Conservation (phyloP, 2,888 invertebrate genomes). For the Epinotia ramella region DNA sequence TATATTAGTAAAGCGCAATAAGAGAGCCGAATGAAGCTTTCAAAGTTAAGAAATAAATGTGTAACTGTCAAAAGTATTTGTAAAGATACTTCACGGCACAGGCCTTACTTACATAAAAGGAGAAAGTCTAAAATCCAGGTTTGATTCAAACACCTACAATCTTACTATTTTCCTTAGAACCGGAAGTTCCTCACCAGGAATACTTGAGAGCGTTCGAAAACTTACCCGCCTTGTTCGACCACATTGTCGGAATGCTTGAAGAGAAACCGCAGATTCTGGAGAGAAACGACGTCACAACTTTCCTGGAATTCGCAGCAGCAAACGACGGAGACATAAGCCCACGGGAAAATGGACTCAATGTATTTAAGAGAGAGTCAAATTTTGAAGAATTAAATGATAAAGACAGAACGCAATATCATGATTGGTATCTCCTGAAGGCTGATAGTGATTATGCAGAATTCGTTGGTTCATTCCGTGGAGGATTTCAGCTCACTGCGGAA, state of each 20-base stretch:
- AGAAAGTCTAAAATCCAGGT: too few relatives aligned
- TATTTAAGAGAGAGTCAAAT: conserved; percentile 24
- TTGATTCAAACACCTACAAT: too few relatives aligned
- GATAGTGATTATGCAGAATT: conserved; percentile 47
- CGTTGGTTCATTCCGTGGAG: conserved; percentile 52
- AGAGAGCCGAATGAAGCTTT: too few relatives aligned
- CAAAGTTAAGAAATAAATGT: too few relatives aligned
- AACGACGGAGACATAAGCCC: conserved; percentile 9
- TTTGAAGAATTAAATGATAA: conserved; percentile 8
- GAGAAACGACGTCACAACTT: conserved; percentile 57
- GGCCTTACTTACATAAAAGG: too few relatives aligned
- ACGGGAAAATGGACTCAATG: not conserved
- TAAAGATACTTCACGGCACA: too few relatives aligned
- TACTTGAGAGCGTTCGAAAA: conserved; percentile 62
- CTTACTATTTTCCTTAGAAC: conserved; percentile 2
- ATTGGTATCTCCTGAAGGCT: conserved; percentile 24
- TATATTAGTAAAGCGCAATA: too few relatives aligned
- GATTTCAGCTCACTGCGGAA: conserved; percentile 35
- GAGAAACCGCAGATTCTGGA: conserved; percentile 66
- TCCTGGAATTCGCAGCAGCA: conserved; percentile 45
- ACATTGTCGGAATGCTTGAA: conserved; percentile 61
- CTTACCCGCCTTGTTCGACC: conserved; percentile 66
- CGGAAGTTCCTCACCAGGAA: conserved; percentile 50
- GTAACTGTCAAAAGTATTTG: too few relatives aligned
- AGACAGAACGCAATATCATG: not conserved